Evolutionary conservation across 1,140 invertebrate species (phyloP).

Genomic region (Dinoponera quadriceps): DNA sequence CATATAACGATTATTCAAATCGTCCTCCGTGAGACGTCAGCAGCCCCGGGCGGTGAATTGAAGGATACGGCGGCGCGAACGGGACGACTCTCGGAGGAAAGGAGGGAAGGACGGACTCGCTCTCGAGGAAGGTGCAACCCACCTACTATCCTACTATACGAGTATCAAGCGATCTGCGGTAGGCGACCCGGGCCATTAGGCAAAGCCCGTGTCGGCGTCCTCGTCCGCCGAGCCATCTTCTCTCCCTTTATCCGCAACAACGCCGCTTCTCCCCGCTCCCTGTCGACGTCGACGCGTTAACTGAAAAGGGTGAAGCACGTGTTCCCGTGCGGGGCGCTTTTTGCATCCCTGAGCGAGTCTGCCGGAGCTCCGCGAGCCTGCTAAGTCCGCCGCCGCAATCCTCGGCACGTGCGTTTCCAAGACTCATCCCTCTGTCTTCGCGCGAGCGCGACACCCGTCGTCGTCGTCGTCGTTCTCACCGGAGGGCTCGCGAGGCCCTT

Average conservation of each 20-base stretch:
- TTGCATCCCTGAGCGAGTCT: constrained; percentile 31
- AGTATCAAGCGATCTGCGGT: constrained; percentile 68
- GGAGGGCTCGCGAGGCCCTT: neutral
- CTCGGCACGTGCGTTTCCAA: constrained; percentile 67
- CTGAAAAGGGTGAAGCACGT: constrained; percentile 70
- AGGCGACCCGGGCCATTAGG: constrained; percentile 72
- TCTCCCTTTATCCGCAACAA: neutral
- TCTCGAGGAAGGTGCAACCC: constrained; percentile 19
- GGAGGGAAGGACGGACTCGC: neutral
- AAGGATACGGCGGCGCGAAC: constrained; percentile 32
- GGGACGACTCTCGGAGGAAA: constrained; percentile 3
- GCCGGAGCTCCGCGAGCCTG: constrained; percentile 50
- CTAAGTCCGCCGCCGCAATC: constrained; percentile 70
- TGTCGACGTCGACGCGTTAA: constrained; percentile 50
- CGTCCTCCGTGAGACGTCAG: constrained; percentile 69
- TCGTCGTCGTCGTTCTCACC: neutral
- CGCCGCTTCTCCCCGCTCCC: neutral
- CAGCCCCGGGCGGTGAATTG: constrained; percentile 55
- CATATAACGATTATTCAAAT: constrained; percentile 86
- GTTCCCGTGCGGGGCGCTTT: constrained; percentile 57
- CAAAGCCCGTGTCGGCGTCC: constrained; percentile 64
- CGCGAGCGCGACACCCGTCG: neutral
- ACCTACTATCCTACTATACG: constrained; percentile 21
- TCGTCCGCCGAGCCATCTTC: constrained; percentile 4
- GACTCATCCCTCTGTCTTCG: constrained; percentile 45